These are phyloP conservation scores for Alcedo quadribrachys DNA, from an alignment of 2,797 vertebrate species.

Conservation along the genomic window DNA sequence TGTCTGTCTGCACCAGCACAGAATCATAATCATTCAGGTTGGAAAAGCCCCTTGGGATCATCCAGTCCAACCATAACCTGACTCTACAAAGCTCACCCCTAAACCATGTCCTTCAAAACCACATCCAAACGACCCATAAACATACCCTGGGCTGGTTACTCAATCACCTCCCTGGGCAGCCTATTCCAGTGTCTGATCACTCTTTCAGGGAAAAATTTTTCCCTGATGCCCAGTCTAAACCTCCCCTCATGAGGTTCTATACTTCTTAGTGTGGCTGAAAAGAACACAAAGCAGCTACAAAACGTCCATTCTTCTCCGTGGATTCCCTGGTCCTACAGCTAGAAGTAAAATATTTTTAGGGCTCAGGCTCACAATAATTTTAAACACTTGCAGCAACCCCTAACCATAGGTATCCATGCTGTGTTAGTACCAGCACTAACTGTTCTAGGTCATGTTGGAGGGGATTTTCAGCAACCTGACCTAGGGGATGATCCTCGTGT, in stretches of 20 bases:
- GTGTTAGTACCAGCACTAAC: not conserved
- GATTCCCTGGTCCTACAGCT: not conserved
- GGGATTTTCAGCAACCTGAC: not conserved
- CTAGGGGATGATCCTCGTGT: not conserved
- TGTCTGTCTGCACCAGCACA: not conserved
- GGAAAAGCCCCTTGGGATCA: too few relatives aligned
- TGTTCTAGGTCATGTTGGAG: not conserved
- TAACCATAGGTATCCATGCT: not conserved
- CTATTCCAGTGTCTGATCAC: too few relatives aligned
- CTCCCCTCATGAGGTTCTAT: conserved; percentile 5
- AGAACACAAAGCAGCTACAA: not conserved
- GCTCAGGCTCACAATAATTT: not conserved
- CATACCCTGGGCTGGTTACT: too few relatives aligned
- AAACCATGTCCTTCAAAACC: too few relatives aligned
- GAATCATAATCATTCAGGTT: too few relatives aligned
- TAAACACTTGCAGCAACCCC: not conserved
- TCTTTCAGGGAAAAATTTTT: too few relatives aligned
- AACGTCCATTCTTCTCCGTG: not conserved
- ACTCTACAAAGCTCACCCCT: too few relatives aligned
- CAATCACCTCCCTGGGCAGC: too few relatives aligned
- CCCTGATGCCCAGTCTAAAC: too few relatives aligned
- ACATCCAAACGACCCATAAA: too few relatives aligned
- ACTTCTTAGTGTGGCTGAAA: not conserved
- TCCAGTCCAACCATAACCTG: too few relatives aligned
- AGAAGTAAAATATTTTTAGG: not conserved